These are phyloP conservation scores for Atlantisia rogersi DNA, from an alignment of 2,113 vertebrate species.

Conservation along the genomic window DNA sequence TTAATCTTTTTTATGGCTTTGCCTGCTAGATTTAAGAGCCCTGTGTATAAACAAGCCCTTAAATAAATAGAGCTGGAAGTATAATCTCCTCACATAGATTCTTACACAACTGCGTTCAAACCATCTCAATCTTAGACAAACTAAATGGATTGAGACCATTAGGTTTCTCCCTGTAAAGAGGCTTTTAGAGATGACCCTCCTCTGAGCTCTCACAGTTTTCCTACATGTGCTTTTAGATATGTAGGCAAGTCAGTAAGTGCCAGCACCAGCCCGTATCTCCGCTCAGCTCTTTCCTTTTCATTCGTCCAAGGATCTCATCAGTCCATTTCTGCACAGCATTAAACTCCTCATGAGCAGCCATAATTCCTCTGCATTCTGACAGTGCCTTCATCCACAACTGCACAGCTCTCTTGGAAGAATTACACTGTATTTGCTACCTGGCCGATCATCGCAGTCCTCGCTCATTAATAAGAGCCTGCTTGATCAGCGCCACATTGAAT, in stretches of 20 bases:
- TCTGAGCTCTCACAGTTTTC: neutral
- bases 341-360: neutral
- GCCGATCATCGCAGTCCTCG: neutral
- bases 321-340: slow-evolving; percentile 36
- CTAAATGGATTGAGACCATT: slow-evolving; percentile 30
- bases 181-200: slow-evolving; percentile 37
- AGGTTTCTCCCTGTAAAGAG: neutral
- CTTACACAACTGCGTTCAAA: slow-evolving; percentile 25
- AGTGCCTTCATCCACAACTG: neutral
- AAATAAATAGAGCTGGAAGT: slow-evolving; percentile 49
- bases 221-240: neutral
- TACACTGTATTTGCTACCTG: neutral
- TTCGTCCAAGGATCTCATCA: neutral
- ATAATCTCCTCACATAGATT: neutral
- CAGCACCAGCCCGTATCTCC: neutral
- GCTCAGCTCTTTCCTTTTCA: neutral
- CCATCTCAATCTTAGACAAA: slow-evolving; percentile 30
- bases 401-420: slow-evolving; percentile 5
- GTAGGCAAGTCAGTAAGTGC: slow-evolving; percentile 11
- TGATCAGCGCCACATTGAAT: neutral
- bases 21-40: slow-evolving; percentile 23
- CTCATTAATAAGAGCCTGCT: neutral
- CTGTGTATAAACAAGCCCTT: slow-evolving; percentile 28
- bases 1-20: slow-evolving; percentile 52
- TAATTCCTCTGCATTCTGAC: neutral